Base-by-base conservation (phyloP, 2,797 vertebrate genomes). In the Vultur gryphus region DNA sequence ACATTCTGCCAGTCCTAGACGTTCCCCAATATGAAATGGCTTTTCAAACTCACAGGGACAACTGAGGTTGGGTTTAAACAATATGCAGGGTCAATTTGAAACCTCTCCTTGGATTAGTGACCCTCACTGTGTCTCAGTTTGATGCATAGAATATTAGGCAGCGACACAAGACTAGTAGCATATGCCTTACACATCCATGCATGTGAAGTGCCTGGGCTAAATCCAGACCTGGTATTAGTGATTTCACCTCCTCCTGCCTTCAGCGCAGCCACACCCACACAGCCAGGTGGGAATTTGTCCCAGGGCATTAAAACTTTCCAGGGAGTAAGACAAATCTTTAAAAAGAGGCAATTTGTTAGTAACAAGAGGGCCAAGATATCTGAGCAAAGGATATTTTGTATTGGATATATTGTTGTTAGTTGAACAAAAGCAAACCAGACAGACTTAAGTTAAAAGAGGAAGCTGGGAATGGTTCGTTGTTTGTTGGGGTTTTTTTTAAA, bases 381-480 rank as follows among this genome's bases (percentile, higher is more conserved):
- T 78, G 83, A 71, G 64, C 25, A 57, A 58, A 94, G 26, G 15
- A 10, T 84, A 67, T 89, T 95, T 97, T 90, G 18, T 77, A 8
- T 62, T 85, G 54, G 31, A 29, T 69, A 16, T 61, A 44, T 59
- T 41, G 7, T 81, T 91, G 55, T 84, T 84, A 89, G 55, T 33
- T 82, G 77, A 92, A 79, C 71, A 67, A 78, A 93, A 84, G 49
- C 26, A 69, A 84, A 80, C 23, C 41, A 46, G 44, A 39, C 62
- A 90, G 61, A 91, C 66, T 96, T 85, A 84, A 91, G 61, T 96
- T 89, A 90, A 85, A 84, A 79, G 62, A 76, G 67, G 62, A 89
- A 89, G 17, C 29, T 69, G n/a, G 33, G 13, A 77, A 59, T 15
- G 11, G 13, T 79, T 96, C 62, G 7, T 88, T 95, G 70, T 39